Evolutionary conservation across 2,113 vertebrate species (phyloP).

Genomic region (Chauna torquata): DNA sequence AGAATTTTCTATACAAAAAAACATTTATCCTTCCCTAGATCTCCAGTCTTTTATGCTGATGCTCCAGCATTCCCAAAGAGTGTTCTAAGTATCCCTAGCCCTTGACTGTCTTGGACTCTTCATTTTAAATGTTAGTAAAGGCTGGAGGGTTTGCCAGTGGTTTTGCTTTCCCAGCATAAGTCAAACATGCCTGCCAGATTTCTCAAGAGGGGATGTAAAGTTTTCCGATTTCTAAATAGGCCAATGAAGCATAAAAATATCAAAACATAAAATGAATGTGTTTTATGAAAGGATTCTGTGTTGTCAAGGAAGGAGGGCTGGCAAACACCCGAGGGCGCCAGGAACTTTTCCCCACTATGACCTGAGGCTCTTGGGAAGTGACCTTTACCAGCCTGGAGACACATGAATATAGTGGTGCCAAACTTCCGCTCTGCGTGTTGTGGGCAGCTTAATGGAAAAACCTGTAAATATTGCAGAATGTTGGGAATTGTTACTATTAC

Average conservation of each 20-base stretch:
- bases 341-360: constrained; percentile 60
- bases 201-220: constrained; percentile 56
- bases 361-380: constrained; percentile 37
- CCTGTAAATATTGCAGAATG: constrained; percentile 55
- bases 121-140: constrained; percentile 21
- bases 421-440: constrained; percentile 10
- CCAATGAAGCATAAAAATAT: constrained; percentile 62
- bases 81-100: background rate
- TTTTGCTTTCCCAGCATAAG: constrained; percentile 19
- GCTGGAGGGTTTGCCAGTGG: constrained; percentile 38
- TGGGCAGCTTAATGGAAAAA: constrained; percentile 57
- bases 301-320: constrained; percentile 62
- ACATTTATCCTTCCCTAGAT: background rate
- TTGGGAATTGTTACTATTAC: background rate
- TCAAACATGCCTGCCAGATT: constrained; percentile 58
- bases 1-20: background rate
- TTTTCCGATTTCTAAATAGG: constrained; percentile 72
- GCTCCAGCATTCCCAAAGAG: background rate
- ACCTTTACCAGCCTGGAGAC: constrained; percentile 44
- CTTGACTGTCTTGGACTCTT: background rate
- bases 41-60: background rate
- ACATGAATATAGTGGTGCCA: constrained; percentile 30
- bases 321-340: constrained; percentile 22
- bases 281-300: constrained; percentile 77
- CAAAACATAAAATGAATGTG: constrained; percentile 59